phyloP scores from a whole-genome alignment of 2,888 invertebrate species.

The Elegia similella region DNA sequence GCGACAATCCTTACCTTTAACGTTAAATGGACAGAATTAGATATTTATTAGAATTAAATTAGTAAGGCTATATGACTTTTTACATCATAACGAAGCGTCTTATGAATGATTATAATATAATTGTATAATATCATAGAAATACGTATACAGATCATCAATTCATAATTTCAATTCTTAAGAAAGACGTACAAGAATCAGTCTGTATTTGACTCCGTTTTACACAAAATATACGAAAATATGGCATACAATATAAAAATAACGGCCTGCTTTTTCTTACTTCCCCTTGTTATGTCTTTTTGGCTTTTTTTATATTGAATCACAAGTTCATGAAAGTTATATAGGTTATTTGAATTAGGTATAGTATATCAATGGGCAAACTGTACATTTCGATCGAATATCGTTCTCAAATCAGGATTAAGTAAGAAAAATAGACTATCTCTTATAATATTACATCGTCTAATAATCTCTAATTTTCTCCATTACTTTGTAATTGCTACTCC shows the following conservation, averaged over 20 bases:
- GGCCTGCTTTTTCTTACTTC: background rate
- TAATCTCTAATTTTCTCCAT: slow-evolving; percentile 76
- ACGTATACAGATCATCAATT: slow-evolving; percentile 52
- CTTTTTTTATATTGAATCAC: too few relatives aligned
- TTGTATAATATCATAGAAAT: slow-evolving; percentile 56
- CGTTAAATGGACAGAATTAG: slow-evolving; percentile 58
- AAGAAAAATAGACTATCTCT: slow-evolving; percentile 5
- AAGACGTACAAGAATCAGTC: slow-evolving; percentile 70
- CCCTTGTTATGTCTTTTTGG: background rate
- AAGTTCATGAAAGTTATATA: too few relatives aligned
- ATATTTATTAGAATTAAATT: slow-evolving; percentile 61
- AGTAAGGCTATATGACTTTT: slow-evolving; percentile 79
- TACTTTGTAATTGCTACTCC: slow-evolving; percentile 72
- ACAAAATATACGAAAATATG: slow-evolving; percentile 52
- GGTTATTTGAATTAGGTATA: too few relatives aligned
- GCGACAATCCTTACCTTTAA: slow-evolving; percentile 38
- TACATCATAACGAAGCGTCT: slow-evolving; percentile 63
- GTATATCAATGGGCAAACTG: background rate
- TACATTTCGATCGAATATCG: background rate
- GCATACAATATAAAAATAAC: slow-evolving; percentile 45
- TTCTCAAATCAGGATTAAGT: background rate
- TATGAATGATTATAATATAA: slow-evolving; percentile 37
- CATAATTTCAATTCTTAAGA: slow-evolving; percentile 49
- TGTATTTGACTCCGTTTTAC: slow-evolving; percentile 62
- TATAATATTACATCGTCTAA: slow-evolving; percentile 39